Evolutionary conservation across 2,113 vertebrate species (phyloP).

Genomic region (Lanius ludovicianus): DNA sequence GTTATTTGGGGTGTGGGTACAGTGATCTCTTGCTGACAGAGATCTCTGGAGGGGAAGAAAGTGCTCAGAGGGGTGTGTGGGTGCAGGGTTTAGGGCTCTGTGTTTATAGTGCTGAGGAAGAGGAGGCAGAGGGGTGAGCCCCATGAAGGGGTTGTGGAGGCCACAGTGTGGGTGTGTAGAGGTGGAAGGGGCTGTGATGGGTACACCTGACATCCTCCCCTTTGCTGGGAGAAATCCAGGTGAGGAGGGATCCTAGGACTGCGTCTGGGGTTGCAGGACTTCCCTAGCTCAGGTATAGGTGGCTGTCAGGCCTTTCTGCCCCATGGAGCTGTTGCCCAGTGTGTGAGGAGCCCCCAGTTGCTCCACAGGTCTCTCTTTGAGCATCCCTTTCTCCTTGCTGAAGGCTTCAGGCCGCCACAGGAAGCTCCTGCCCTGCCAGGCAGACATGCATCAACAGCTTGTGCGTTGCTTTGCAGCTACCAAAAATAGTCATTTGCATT

Average conservation of each 20-base stretch:
- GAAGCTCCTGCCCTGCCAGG: not conserved
- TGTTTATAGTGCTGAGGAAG: not conserved
- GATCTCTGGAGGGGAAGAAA: not conserved
- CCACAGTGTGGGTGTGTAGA: rapidly evolving
- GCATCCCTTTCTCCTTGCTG: not conserved
- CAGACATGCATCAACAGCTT: not conserved
- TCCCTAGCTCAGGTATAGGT: not conserved
- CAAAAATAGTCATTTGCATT: not conserved
- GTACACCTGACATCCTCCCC: not conserved
- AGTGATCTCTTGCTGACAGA: not conserved
- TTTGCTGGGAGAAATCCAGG: rapidly evolving
- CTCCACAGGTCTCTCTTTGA: not conserved
- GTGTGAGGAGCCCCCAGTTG: rapidly evolving
- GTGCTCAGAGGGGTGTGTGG: rapidly evolving
- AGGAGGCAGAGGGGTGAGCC: not conserved
- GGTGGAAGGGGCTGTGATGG: not conserved
- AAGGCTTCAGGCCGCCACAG: not conserved
- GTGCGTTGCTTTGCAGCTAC: not conserved
- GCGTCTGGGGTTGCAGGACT: rapidly evolving
- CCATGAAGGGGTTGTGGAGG: rapidly evolving
- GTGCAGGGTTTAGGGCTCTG: not conserved
- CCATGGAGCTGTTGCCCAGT: not conserved
- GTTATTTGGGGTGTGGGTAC: not conserved
- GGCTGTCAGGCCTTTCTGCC: not conserved
- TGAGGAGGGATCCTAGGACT: not conserved